Evolutionary conservation across 1,140 invertebrate genomes (phyloP).

Genomic region (Bombus vancouverensis): DNA sequence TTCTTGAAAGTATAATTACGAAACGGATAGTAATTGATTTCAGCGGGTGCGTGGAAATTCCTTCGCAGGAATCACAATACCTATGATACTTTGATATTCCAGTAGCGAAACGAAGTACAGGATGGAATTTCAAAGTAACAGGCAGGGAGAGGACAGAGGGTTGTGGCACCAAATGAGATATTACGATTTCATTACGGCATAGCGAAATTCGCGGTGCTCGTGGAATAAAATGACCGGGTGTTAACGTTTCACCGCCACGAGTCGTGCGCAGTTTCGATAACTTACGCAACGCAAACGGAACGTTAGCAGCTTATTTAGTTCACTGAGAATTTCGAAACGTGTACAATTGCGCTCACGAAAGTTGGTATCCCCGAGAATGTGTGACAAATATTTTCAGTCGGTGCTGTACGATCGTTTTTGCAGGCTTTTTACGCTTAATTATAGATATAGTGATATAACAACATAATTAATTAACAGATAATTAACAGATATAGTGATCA

Average conservation of each 20-base stretch:
- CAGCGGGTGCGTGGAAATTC: background rate
- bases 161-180: conserved; percentile 7
- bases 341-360: background rate
- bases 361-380: background rate
- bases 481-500: background rate
- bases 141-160: background rate
- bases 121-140: conserved; percentile 44
- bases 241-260: conserved; percentile 11
- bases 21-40: background rate
- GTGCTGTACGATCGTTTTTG: too few relatives aligned
- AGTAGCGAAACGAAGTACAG: conserved; percentile 6
- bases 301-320: background rate
- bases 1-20: background rate
- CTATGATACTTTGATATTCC: conserved; percentile 37
- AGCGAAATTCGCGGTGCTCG: conserved; percentile 13
- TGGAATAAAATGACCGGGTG: conserved; percentile 24
- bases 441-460: too few relatives aligned
- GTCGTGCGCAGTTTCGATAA: conserved; percentile 7
- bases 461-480: too few relatives aligned
- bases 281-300: background rate
- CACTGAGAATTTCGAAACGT: background rate
- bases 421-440: background rate
- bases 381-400: too few relatives aligned
- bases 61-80: background rate
- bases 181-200: conserved; percentile 30